Base-by-base conservation (phyloP, 2,113 vertebrate species). In the Epinephelus lanceolatus region DNA sequence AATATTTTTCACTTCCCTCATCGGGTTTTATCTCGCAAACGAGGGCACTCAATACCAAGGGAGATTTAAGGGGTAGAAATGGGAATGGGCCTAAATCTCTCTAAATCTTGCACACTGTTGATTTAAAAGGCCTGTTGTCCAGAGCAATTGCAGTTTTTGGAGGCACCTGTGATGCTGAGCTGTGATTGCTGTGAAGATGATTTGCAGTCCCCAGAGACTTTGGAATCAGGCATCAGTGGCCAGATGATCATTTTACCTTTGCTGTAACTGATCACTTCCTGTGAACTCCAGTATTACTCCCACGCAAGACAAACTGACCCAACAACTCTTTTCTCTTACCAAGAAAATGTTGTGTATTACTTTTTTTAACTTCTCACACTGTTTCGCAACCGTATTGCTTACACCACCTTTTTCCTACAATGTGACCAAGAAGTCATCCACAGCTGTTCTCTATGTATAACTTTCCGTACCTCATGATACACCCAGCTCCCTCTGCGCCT, bases 391-490 rank as follows among this genome's bases (percentile, higher is more conserved):
- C 13, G 17, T 27, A 40, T 37, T 21, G 6, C 49, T 73, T 27
- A 77, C 12, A n/a, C 37, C 1, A 5, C 19, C 3, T 63, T 61
- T 57, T 62, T 62, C 60, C 62, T 23, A 56, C 49, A 67, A 18
- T 21, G 30, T 74, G 57, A 71, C 25, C 25, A 71, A 75, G 27
- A 72, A 68, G 30, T 77, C 79, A 62, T 27, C 53, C 70, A 52
- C 62, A 80, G 74, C 71, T 81, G 78, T 70, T 61, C 75, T 65
- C 73, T 80, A 62, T 88, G 73, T 78, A 53, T 71, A 56, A 85
- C 77, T 68, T 71, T 88, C 71, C 73, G 61, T 61, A 66, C 56
- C 42, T 68, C 79, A 62, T 40, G 72, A 65, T 67, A 57, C 52
- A 69, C 45, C 12, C 18, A 60, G 67, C 70, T 84, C 80, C 76